Evolutionary conservation across 2,888 invertebrate species (phyloP).

Genomic region (Yponomeuta plumbellus): DNA sequence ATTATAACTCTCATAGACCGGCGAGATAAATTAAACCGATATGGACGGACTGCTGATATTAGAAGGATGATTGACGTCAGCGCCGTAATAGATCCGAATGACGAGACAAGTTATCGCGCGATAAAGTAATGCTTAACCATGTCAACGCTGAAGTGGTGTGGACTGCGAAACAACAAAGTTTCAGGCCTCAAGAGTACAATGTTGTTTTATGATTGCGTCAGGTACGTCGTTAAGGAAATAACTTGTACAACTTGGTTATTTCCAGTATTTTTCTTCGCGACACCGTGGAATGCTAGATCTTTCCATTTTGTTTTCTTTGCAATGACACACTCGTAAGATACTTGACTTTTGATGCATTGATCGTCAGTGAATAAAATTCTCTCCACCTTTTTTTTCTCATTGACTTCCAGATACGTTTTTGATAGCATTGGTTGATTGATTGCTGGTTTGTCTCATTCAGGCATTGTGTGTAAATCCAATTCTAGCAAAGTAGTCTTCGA

Average conservation of each 20-base stretch:
- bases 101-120: neutral
- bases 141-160: neutral
- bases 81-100: neutral
- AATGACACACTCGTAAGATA: neutral
- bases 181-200: neutral
- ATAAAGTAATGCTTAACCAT: neutral
- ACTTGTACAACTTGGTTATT: neutral
- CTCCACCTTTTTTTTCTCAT: no score
- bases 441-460: no score
- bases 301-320: neutral
- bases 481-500: neutral
- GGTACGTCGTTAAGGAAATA: neutral
- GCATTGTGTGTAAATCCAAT: no score
- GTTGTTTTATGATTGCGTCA: neutral
- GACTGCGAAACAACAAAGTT: neutral
- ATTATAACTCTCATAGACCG: slow-evolving; percentile 51
- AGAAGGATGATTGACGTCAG: neutral
- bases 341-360: neutral
- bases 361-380: neutral
- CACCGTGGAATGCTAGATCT: neutral
- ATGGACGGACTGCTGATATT: neutral
- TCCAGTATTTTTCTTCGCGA: neutral
- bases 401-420: no score
- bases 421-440: no score
- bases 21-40: slow-evolving; percentile 37